A percentile compares a stretch with the other conserved stretches of the same genome.
Conservation (phyloP, 2,113 vertebrate genomes). For the Nansenia antarctica region DNA sequence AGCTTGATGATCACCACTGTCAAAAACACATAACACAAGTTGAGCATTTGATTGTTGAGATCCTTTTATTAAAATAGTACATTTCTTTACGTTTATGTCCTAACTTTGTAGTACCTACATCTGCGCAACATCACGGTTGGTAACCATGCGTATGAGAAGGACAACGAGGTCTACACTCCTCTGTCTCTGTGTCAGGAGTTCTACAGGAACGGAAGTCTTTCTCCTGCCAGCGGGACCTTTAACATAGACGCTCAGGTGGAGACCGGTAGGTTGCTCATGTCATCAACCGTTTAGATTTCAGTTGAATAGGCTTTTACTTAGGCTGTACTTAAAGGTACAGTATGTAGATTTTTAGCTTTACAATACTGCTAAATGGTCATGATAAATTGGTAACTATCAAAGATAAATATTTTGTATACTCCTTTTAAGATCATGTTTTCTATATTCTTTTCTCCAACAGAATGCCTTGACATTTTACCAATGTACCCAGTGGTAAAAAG, state of each 20-base stretch:
- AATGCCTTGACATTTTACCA: conserved; percentile 84
- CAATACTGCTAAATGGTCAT: too few species aligned
- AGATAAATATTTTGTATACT: too few species aligned
- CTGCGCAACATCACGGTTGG: conserved; percentile 85
- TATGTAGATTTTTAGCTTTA: too few species aligned
- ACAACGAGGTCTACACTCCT: conserved; percentile 63
- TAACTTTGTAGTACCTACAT: conserved; percentile 76
- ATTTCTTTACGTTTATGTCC: neutral
- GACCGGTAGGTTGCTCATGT: conserved; percentile 71
- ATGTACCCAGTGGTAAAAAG: conserved; percentile 1
- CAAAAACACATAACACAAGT: too few species aligned
- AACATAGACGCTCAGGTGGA: conserved; percentile 88
- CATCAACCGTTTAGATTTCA: neutral
- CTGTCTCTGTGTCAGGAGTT: conserved; percentile 86
- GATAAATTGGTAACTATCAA: too few species aligned
- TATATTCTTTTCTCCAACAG: conserved; percentile 61
- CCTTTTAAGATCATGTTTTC: neutral
- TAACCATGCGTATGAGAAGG: conserved; percentile 88
- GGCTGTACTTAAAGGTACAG: too few species aligned
- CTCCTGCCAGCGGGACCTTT: conserved; percentile 88
- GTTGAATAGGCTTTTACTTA: neutral
- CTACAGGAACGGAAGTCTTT: conserved; percentile 85
- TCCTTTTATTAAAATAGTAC: neutral
- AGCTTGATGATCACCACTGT: too few species aligned
- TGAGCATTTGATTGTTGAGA: too few species aligned